Evolutionary conservation across 2,888 invertebrate species (phyloP), one percentile per base, ranked within the genome.

Genomic region (Phoronis australis): DNA sequence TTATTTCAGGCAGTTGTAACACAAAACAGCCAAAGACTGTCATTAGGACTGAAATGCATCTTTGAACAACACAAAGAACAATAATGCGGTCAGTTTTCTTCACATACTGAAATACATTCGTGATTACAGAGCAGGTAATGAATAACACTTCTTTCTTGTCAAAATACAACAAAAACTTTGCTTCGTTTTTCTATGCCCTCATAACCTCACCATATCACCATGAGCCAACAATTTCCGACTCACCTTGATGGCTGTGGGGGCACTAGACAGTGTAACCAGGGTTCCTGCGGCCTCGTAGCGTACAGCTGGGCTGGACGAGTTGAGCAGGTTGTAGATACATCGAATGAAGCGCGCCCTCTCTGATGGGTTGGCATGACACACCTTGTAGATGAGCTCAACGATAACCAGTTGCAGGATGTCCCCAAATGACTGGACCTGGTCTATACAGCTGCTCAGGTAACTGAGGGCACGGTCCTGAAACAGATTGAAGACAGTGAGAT

Each of bases 271-370:
- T 0, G 97, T 99, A 49, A 97, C 90, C 48, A 99, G 83, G 4
- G 99, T 99, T 37, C 97, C 97, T 40, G 99, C 97, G 15, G 99
- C 95, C 82, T 99, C 99, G 77, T 99, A 97, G 27, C 97, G 84
- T 25, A 99, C 99, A 37, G 99, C 96, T 35, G 96, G 89, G 67
- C 94, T 94, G 0, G 96, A 95, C n/a, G 77, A 77, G 79, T 96
- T 96, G 49, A 99, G 81, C 54, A 99, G 82, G 74, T 94, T 96
- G 78, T 99, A 99, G 74, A 99, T 97, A 70, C 97, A 97, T 55
- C 97, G 87, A 70, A 99, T 99, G 79, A 99, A 99, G 37, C 95
- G 85, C 0, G 96, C 90, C 20, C 97, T 83, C 78, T 99, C 97
- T 9, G 88, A 83, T 3, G 96, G 96, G 82, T 96, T 96, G 26